These are phyloP conservation scores for Leucophora obtusa DNA, from an alignment of 2,888 invertebrate species.

Conservation along the genomic window DNA sequence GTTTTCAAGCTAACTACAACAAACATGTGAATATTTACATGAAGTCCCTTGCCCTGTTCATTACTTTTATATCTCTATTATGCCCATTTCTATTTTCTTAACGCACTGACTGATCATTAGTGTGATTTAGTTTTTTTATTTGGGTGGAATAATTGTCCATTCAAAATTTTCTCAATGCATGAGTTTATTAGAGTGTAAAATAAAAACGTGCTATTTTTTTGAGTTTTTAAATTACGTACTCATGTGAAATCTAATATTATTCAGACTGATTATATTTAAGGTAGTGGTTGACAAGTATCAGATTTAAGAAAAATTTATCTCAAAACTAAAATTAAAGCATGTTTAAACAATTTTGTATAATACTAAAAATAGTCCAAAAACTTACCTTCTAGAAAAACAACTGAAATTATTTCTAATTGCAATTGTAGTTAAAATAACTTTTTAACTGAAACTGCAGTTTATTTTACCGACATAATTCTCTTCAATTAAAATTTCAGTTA, in stretches of 20 bases:
- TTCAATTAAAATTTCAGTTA: too few species aligned
- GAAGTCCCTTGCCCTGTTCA: too few species aligned
- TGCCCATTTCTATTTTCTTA: constrained; percentile 4
- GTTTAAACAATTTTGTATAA: too few species aligned
- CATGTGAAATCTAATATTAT: constrained; percentile 1
- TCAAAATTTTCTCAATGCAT: constrained; percentile 1
- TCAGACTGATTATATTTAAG: neutral
- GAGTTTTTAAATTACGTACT: neutral
- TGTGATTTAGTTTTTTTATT: constrained; percentile 19
- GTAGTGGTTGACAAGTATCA: neutral
- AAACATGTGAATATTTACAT: too few species aligned
- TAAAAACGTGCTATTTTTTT: neutral
- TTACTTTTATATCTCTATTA: constrained; percentile 11
- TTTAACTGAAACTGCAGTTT: too few species aligned
- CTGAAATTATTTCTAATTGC: too few species aligned
- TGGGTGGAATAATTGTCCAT: constrained; percentile 13
- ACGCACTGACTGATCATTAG: constrained; percentile 17
- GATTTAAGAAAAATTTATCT: neutral
- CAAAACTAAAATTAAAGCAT: too few species aligned
- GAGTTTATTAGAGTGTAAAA: constrained; percentile 12
- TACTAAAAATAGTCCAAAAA: too few species aligned
- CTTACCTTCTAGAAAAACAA: too few species aligned
- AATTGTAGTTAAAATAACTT: too few species aligned
- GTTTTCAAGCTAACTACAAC: too few species aligned
- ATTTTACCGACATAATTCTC: too few species aligned